phyloP scores from a whole-genome alignment of 2,888 invertebrate genomes.

The Marronus borbonicus region DNA sequence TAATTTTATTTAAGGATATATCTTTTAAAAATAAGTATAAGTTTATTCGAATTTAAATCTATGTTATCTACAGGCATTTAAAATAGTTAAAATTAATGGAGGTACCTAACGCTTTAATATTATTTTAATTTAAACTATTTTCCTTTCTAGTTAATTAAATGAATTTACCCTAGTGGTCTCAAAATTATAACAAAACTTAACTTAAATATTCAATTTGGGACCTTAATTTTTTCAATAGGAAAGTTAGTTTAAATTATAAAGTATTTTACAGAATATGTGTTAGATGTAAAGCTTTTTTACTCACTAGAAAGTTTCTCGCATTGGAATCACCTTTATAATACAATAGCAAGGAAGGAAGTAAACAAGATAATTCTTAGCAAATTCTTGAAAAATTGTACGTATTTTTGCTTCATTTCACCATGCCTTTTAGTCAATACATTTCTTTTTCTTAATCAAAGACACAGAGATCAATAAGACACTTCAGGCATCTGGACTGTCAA shows the following conservation, averaged over 20 bases:
- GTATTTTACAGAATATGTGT: not conserved
- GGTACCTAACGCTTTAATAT: not conserved
- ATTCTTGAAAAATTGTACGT: not conserved
- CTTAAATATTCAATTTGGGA: too few species aligned
- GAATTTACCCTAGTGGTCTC: not conserved
- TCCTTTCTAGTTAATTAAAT: not conserved
- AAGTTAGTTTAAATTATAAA: conserved; percentile 27
- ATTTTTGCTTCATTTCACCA: not conserved
- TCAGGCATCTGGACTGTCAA: too few species aligned
- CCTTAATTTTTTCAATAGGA: not conserved
- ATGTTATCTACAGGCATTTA: not conserved
- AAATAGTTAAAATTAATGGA: conserved; percentile 3
- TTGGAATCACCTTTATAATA: too few species aligned
- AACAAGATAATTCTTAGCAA: not conserved
- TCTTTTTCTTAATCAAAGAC: too few species aligned
- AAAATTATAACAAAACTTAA: not conserved
- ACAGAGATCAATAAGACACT: too few species aligned
- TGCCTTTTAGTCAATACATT: too few species aligned
- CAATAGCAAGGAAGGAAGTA: not conserved
- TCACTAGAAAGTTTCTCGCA: too few species aligned
- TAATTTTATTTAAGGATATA: not conserved
- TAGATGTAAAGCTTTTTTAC: too few species aligned
- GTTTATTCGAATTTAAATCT: not conserved
- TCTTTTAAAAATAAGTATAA: not conserved
- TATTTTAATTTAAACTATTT: conserved; percentile 23